Base-by-base conservation (phyloP, 2,888 invertebrate genomes). In the Coremacera marginata region DNA sequence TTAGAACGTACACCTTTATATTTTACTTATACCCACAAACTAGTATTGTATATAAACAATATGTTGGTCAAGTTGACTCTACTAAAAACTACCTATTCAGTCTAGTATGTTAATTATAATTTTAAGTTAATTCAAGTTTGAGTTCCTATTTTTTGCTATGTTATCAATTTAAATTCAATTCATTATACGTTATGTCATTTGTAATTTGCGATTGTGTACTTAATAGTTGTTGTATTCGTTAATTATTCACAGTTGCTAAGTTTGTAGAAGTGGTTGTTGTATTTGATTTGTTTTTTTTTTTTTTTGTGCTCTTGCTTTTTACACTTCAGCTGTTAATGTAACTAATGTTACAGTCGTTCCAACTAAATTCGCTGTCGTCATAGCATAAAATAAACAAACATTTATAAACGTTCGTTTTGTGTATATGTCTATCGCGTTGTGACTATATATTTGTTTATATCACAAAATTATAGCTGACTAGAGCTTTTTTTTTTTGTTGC, bases 281-380 rank as follows among this genome's bases (percentile, higher is more conserved):
- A 52, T 16, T 16, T 7, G 52, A 52, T 16, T 52, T 19, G 52
- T 19, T 55, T 25, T 9, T 22, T 25, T 19, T 57, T 25, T 25
- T n/a, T 5, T 25, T 57, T 3, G 9, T 9, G 2, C 22, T 57
- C 57, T 25, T 25, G 25, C 57, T 9, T 3, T 27, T 60, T 19
- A 44, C 57, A 60, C 25, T 22, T 60, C 57, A 14, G 11, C 57
- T 8, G 9, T 25, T 57, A 57, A 8, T 11, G 9, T 27, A 14
- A 37, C 37, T 34, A 34, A 19, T 37, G 8, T 67, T n/a, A 22
- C 34, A 34, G 68, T 68, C 51, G 51, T 49, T 68, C 49, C n/a
- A 16, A 68, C 51, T 22, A 51, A 68, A 51, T 68, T 68, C n/a
- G 51, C 68, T 68, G 68, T 68, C 68, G 68, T 68, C 68, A 68